Conservation (phyloP, 2,888 invertebrate species). For the Ephialtes manifestator region DNA sequence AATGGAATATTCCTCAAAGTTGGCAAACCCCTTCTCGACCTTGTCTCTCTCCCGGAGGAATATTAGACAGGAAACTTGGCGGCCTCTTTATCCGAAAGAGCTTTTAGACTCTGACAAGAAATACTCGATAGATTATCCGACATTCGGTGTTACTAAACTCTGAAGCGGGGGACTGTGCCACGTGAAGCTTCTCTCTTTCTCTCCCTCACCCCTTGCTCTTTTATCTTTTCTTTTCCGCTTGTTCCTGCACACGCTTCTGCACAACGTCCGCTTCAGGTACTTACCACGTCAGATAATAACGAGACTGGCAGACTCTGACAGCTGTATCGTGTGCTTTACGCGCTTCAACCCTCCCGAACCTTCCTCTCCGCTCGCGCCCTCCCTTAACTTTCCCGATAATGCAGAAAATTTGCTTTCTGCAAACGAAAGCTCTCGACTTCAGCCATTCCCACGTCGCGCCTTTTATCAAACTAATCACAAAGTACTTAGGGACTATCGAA, state of each 20-base stretch:
- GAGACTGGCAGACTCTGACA: conserved; percentile 52
- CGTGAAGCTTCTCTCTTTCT: conserved; percentile 9
- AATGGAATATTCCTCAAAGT: conserved; percentile 57
- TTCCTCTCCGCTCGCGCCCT: background rate
- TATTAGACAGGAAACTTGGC: conserved; percentile 49
- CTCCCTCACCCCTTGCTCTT: background rate
- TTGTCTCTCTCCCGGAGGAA: conserved; percentile 38
- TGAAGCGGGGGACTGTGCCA: conserved; percentile 1
- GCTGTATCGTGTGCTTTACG: conserved; percentile 53
- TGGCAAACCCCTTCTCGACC: conserved; percentile 43
- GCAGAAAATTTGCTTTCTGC: conserved; percentile 41
- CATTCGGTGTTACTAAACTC: conserved; percentile 50
- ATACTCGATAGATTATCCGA: conserved; percentile 61
- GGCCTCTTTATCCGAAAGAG: conserved; percentile 46
- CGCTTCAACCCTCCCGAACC: conserved; percentile 36
- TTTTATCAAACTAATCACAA: conserved; percentile 32
- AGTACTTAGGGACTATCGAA: conserved; percentile 6
- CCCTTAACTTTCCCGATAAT: conserved; percentile 47
- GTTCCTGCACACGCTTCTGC: conserved; percentile 39
- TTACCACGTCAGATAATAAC: conserved; percentile 56
- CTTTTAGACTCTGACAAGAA: conserved; percentile 50
- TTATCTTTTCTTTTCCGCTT: conserved; percentile 20
- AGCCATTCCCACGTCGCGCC: background rate
- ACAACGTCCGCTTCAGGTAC: conserved; percentile 51
- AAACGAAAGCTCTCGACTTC: conserved; percentile 40